These are phyloP conservation scores for Hozukius guyotensis DNA, from an alignment of 2,797 vertebrate genomes.

Conservation along the genomic window DNA sequence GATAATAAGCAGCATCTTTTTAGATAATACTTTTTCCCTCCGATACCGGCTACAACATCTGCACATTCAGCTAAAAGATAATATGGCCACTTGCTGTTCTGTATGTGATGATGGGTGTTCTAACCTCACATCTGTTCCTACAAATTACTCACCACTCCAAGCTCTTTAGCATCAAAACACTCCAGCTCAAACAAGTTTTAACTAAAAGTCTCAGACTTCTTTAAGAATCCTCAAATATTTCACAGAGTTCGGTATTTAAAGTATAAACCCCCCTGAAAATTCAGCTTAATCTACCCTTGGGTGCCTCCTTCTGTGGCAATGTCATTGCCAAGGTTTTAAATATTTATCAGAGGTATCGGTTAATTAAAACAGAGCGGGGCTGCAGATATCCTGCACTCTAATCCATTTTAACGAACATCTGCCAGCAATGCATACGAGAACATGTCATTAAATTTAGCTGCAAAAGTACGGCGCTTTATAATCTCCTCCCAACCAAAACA, in stretches of 20 bases:
- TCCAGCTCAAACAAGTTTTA: neutral
- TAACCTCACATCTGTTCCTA: neutral
- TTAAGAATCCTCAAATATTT: slow-evolving; percentile 30
- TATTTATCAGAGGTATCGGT: slow-evolving; percentile 85
- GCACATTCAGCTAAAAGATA: neutral
- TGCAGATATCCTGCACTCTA: slow-evolving; percentile 80
- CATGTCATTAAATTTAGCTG: slow-evolving; percentile 73
- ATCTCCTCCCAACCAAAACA: slow-evolving; percentile 55
- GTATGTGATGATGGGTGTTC: neutral
- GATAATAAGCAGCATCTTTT: slow-evolving; percentile 25
- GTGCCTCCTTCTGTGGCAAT: slow-evolving; percentile 77
- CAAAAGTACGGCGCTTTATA: slow-evolving; percentile 51
- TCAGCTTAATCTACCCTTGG: slow-evolving; percentile 51
- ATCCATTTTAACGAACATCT: slow-evolving; percentile 83
- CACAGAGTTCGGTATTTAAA: slow-evolving; percentile 34
- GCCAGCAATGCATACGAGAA: slow-evolving; percentile 68
- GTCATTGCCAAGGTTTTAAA: slow-evolving; percentile 82
- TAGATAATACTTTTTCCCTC: neutral
- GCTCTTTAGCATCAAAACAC: slow-evolving; percentile 9
- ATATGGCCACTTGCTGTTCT: neutral
- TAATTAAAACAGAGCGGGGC: slow-evolving; percentile 85
- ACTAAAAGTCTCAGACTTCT: neutral
- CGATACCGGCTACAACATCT: neutral
- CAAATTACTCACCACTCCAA: neutral
- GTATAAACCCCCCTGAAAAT: slow-evolving; percentile 33